These are phyloP conservation scores for Helicoverpa zea DNA, from an alignment of 1,140 invertebrate genomes.

Conservation along the genomic window DNA sequence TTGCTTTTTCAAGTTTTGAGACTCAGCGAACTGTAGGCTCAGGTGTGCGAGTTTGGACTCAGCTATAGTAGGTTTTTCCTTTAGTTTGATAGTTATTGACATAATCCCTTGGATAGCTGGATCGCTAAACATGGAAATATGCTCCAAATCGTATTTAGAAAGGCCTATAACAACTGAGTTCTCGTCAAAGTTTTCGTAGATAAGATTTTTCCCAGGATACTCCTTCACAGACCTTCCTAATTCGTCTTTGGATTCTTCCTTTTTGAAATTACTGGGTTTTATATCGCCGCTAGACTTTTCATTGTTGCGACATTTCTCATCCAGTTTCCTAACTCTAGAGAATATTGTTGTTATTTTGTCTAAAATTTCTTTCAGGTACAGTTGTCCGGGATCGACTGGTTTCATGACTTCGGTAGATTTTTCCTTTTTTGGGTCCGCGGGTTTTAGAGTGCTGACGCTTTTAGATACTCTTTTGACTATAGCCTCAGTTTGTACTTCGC, in stretches of 20 bases:
- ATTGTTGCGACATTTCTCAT: conserved; percentile 15
- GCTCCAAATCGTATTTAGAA: conserved; percentile 68
- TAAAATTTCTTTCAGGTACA: conserved; percentile 51
- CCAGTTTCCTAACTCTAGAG: conserved; percentile 37
- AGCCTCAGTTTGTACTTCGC: conserved; percentile 70
- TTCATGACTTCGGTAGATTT: background rate
- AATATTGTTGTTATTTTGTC: conserved; percentile 53
- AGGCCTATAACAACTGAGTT: conserved; percentile 68
- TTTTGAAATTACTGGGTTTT: background rate
- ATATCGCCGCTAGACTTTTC: background rate
- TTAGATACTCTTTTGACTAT: conserved; percentile 69
- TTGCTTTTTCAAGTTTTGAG: conserved; percentile 12
- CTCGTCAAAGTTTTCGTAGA: conserved; percentile 54
- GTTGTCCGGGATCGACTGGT: conserved; percentile 39
- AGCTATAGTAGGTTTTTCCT: conserved; percentile 60
- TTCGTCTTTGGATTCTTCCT: conserved; percentile 46
- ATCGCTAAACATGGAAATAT: conserved; percentile 65
- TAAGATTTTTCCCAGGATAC: conserved; percentile 50
- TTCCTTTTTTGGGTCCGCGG: background rate
- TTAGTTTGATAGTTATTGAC: conserved; percentile 66
- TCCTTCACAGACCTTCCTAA: conserved; percentile 50
- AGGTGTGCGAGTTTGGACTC: conserved; percentile 56
- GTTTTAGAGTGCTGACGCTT: conserved; percentile 60
- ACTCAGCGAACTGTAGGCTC: conserved; percentile 58
- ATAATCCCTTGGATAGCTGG: conserved; percentile 53